A percentile compares a stretch with the other conserved stretches of the same genome.
These are phyloP conservation scores for Drosophila littoralis DNA, from an alignment of 1,140 invertebrate genomes.

Conservation along the genomic window DNA sequence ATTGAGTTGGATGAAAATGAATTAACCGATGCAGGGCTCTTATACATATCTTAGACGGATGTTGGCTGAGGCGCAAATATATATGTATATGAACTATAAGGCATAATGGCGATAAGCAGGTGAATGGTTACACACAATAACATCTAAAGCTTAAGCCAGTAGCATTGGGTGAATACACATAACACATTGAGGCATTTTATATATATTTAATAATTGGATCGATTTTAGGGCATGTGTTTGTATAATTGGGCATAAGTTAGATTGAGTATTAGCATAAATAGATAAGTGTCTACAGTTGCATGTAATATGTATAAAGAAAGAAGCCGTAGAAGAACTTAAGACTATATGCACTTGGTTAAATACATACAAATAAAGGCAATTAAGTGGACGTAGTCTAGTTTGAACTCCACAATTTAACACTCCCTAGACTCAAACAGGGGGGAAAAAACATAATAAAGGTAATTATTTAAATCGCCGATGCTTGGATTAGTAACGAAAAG, in stretches of 20 bases:
- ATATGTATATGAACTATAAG: background rate
- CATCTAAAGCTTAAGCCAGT: slow-evolving; percentile 50
- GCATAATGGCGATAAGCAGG: slow-evolving; percentile 35
- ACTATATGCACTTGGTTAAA: slow-evolving; percentile 1
- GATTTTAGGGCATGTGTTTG: background rate
- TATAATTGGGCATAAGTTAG: slow-evolving; percentile 3
- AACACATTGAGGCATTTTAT: slow-evolving; percentile 42
- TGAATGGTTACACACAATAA: slow-evolving; percentile 9
- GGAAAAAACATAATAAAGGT: background rate
- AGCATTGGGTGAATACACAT: slow-evolving; percentile 17
- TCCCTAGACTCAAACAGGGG: background rate
- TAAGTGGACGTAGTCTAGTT: background rate
- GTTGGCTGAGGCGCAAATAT: slow-evolving; percentile 12
- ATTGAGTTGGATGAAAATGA: too few species aligned
- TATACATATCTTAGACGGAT: background rate
- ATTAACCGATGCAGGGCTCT: too few species aligned
- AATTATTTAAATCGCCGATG: background rate
- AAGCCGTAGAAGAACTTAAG: background rate
- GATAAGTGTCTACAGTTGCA: slow-evolving; percentile 1
- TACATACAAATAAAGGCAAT: background rate
- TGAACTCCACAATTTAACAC: background rate
- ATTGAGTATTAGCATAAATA: background rate
- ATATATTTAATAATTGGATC: slow-evolving; percentile 2
- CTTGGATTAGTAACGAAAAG: slow-evolving; percentile 15
- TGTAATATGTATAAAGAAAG: background rate